A percentile compares a stretch with the other conserved stretches of the same genome.
phyloP scores from a whole-genome alignment of 2,888 invertebrate genomes.

The Eupithecia pulchellata region DNA sequence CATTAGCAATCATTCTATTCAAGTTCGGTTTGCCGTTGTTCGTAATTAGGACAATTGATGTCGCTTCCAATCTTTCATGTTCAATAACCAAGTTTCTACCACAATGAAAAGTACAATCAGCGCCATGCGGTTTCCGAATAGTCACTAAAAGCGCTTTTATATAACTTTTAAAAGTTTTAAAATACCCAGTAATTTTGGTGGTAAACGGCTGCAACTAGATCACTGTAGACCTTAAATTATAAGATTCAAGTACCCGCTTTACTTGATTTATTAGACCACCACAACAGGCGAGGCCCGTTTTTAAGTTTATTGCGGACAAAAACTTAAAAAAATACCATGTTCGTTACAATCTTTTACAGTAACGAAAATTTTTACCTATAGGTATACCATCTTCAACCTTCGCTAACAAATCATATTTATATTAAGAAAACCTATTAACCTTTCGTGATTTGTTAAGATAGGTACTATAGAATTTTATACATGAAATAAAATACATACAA shows the following conservation, averaged over 20 bases:
- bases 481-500: no score
- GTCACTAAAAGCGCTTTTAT: neutral
- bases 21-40: slow-evolving; percentile 50
- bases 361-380: no score
- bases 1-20: slow-evolving; percentile 42
- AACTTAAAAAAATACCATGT: no score
- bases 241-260: neutral
- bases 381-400: no score
- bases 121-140: no score
- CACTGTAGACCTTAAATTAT: neutral
- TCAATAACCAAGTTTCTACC: neutral
- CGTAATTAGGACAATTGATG: slow-evolving; percentile 64
- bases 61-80: slow-evolving; percentile 48
- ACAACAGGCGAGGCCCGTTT: neutral
- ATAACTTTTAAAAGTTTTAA: neutral
- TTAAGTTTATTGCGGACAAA: no score
- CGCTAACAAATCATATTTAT: no score
- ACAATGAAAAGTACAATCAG: neutral
- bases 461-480: no score
- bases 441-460: no score
- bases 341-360: no score
- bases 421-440: no score
- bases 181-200: neutral
- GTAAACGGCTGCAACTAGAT: neutral
- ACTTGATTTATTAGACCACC: neutral